phyloP scores from a whole-genome alignment of 2,113 vertebrate genomes.

The Oreochromis niloticus region DNA sequence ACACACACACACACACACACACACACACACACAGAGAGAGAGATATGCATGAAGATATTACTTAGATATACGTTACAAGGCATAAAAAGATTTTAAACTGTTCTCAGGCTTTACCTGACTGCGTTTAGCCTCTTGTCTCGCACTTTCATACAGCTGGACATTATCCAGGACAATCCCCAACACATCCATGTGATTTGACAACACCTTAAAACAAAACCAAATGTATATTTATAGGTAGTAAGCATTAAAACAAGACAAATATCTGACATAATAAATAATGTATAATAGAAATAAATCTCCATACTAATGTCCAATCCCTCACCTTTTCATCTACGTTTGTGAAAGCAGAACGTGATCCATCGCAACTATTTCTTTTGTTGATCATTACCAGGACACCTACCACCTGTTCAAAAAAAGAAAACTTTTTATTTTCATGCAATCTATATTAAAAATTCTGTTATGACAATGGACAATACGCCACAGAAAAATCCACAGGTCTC shows the following conservation, averaged over 20 bases:
- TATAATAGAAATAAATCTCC: neutral
- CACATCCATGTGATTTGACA: constrained; percentile 50
- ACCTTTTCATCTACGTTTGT: constrained; percentile 58
- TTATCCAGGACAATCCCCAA: constrained; percentile 60
- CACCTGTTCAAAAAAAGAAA: constrained; percentile 19
- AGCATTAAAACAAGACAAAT: neutral
- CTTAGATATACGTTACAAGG: neutral
- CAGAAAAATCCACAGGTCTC: neutral
- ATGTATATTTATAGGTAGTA: neutral
- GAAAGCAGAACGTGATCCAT: constrained; percentile 19
- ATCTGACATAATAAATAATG: neutral
- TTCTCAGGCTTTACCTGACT: constrained; percentile 36
- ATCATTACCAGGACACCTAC: constrained; percentile 40
- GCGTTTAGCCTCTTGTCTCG: constrained; percentile 56
- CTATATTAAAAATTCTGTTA: neutral
- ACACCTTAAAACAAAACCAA: constrained; percentile 16
- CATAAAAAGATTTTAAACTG: neutral
- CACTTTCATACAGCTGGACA: constrained; percentile 50
- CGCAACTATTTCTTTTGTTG: constrained; percentile 23
- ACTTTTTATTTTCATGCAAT: neutral
- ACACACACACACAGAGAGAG: neutral
- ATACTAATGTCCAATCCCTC: neutral
- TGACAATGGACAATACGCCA: neutral
- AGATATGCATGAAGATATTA: neutral
- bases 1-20: neutral